These are phyloP conservation scores for Dryoscopus gambensis DNA, from an alignment of 2,113 vertebrate genomes.

Conservation along the genomic window DNA sequence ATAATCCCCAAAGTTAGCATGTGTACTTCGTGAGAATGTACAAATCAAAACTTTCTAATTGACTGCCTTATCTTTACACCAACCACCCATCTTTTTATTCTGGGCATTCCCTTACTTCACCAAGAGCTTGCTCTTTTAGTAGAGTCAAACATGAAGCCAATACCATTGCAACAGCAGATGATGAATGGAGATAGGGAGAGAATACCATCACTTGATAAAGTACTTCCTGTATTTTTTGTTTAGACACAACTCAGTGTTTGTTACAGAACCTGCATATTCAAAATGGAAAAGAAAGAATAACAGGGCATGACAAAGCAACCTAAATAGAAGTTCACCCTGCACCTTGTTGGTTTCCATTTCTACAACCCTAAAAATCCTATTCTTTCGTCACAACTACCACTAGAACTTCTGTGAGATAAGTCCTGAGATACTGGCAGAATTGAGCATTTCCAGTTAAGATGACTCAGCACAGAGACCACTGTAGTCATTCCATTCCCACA, in stretches of 20 bases:
- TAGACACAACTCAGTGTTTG: background rate
- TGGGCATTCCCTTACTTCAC: background rate
- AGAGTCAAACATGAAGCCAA: background rate
- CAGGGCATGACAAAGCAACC: background rate
- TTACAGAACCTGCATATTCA: background rate
- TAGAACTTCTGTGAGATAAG: background rate
- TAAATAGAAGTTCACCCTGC: background rate
- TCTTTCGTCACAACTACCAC: background rate
- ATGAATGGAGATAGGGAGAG: background rate
- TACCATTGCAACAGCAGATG: background rate
- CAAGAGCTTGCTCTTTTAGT: background rate
- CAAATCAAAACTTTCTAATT: background rate
- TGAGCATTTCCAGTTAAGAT: background rate
- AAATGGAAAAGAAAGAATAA: background rate
- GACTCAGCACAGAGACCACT: background rate
- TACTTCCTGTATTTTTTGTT: background rate
- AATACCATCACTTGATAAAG: background rate
- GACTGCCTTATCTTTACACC: background rate
- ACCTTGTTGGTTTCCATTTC: background rate
- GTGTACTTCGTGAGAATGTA: background rate
- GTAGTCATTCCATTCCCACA: background rate
- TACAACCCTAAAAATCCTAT: background rate
- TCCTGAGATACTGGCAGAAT: background rate
- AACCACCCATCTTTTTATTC: background rate
- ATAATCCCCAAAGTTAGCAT: background rate